phyloP scores from a whole-genome alignment of 2,888 invertebrate species.

The Busseola fusca region DNA sequence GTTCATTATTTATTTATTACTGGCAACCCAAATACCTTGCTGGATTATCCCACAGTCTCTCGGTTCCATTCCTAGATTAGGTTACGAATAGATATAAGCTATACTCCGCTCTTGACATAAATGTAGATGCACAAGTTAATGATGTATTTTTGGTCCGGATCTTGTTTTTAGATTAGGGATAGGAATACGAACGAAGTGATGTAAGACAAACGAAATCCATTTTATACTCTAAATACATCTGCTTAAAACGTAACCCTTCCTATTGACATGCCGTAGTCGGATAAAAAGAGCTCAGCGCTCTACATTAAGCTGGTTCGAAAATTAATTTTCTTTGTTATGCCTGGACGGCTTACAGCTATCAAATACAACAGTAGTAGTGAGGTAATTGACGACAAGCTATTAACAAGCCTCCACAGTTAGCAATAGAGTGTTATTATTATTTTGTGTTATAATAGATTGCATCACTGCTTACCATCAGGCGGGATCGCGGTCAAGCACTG shows the following conservation, averaged over 20 bases:
- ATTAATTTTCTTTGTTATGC: background rate
- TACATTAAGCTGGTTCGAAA: background rate
- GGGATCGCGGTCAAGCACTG: too few species aligned
- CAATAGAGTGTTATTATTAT: too few species aligned
- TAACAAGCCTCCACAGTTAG: too few species aligned
- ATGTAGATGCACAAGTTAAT: background rate
- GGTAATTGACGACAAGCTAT: too few species aligned
- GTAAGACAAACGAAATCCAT: background rate
- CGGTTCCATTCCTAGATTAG: slow-evolving; percentile 24
- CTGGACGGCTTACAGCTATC: too few species aligned
- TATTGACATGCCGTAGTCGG: background rate
- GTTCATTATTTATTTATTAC: slow-evolving; percentile 56
- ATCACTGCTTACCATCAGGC: too few species aligned
- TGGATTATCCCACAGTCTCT: slow-evolving; percentile 45
- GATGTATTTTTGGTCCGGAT: too few species aligned
- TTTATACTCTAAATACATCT: background rate
- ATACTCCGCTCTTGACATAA: background rate
- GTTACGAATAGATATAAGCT: slow-evolving; percentile 25
- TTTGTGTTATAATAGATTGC: too few species aligned
- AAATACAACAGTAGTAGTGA: too few species aligned
- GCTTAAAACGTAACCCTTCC: background rate
- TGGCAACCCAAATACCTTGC: slow-evolving; percentile 61
- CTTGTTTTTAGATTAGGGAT: slow-evolving; percentile 5
- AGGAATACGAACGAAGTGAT: background rate
- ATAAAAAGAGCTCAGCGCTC: background rate